Evolutionary conservation across 2,797 vertebrate genomes (phyloP).

Genomic region (Oreonectes daqikongensis): DNA sequence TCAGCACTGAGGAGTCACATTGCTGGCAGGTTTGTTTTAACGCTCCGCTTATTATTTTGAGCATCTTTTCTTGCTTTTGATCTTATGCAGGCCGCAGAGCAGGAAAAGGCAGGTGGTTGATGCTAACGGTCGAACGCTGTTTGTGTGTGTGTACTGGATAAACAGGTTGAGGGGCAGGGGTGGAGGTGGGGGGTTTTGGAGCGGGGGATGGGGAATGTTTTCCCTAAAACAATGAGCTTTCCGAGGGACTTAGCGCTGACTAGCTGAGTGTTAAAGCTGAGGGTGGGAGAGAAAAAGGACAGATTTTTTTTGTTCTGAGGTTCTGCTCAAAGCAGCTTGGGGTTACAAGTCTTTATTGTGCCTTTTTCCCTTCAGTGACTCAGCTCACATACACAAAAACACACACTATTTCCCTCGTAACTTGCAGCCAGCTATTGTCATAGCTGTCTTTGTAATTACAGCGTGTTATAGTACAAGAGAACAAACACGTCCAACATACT

Average conservation of each 20-base stretch:
- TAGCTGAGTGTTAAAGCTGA: conserved; percentile 67
- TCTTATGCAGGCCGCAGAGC: conserved; percentile 67
- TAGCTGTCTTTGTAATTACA: conserved; percentile 53
- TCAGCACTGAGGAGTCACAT: conserved; percentile 17
- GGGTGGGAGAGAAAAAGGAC: conserved; percentile 68
- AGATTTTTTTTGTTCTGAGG: conserved; percentile 62
- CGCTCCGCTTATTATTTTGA: conserved; percentile 13
- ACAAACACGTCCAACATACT: conserved; percentile 41
- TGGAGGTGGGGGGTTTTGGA: conserved; percentile 55
- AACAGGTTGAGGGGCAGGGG: conserved; percentile 73
- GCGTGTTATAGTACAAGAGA: conserved; percentile 46
- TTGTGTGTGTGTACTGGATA: conserved; percentile 74
- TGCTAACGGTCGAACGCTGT: conserved; percentile 71
- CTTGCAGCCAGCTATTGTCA: conserved; percentile 44
- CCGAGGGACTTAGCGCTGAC: conserved; percentile 71
- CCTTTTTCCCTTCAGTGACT: conserved; percentile 74
- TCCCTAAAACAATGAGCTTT: conserved; percentile 66
- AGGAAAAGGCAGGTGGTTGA: conserved; percentile 79
- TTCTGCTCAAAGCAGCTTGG: conserved; percentile 48
- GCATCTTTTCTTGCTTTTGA: conserved; percentile 30
- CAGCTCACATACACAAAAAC: conserved; percentile 67
- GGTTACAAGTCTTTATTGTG: conserved; percentile 67
- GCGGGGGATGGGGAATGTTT: conserved; percentile 63
- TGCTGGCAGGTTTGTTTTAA: conserved; percentile 39
- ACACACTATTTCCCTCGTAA: conserved; percentile 51